phyloP scores from a whole-genome alignment of 2,113 vertebrate species.

The Microcebus jonahi region DNA sequence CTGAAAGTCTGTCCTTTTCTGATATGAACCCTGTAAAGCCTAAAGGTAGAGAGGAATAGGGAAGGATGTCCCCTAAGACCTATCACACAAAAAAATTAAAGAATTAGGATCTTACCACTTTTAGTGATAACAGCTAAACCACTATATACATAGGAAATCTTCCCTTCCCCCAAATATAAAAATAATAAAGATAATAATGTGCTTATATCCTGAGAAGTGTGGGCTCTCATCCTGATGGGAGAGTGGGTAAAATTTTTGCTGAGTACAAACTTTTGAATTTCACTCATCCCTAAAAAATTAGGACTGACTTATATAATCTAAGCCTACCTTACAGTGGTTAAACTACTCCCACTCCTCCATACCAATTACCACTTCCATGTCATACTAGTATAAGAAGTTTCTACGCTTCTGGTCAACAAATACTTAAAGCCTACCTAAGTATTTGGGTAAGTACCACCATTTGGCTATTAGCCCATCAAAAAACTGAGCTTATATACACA shows the following conservation, averaged over 20 bases:
- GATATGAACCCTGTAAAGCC: neutral
- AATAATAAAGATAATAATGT: neutral
- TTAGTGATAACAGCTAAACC: neutral
- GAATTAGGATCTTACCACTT: neutral
- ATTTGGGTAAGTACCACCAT: neutral
- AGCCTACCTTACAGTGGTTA: neutral
- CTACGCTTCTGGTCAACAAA: neutral
- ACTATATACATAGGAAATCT: neutral
- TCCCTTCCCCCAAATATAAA: neutral
- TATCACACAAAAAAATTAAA: neutral
- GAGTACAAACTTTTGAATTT: constrained; percentile 42
- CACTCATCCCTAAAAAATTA: neutral
- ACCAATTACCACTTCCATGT: neutral
- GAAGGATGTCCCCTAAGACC: neutral
- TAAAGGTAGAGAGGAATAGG: neutral
- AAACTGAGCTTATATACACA: constrained; percentile 29
- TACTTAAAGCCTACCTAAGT: neutral
- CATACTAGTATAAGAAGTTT: neutral
- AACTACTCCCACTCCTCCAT: neutral
- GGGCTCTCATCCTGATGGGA: neutral
- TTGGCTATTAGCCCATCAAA: constrained; percentile 14
- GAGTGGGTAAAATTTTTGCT: neutral
- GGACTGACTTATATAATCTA: neutral
- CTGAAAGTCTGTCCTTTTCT: neutral
- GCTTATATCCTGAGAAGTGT: neutral